Conservation (phyloP, 2,113 vertebrate species). For the Aphelocoma coerulescens region DNA sequence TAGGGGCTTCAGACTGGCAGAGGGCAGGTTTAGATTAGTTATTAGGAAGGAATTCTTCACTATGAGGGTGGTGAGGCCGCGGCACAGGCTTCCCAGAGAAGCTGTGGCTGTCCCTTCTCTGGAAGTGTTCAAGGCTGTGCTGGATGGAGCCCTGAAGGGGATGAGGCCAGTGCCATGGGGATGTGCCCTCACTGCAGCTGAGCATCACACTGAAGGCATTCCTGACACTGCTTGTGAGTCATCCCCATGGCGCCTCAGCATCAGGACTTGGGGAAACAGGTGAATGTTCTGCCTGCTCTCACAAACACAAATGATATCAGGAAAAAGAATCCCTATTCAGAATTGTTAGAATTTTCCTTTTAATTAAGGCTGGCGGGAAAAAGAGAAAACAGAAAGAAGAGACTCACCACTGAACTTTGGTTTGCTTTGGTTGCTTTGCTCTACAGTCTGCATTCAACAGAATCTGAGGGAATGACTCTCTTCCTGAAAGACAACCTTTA, state of each 20-base stretch:
- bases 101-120: not conserved
- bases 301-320: not conserved
- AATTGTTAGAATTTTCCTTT: not conserved
- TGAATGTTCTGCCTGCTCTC: not conserved
- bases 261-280: not conserved
- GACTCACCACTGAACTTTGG: not conserved
- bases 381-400: rapidly evolving
- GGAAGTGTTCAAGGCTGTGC: not conserved
- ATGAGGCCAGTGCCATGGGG: not conserved
- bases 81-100: not conserved
- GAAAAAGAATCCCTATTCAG: not conserved
- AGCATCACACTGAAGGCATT: not conserved
- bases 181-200: not conserved
- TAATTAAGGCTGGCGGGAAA: not conserved
- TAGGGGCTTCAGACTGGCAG: not conserved
- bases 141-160: not conserved
- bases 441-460: not conserved
- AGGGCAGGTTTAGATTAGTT: not conserved
- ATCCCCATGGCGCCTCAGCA: not conserved
- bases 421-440: not conserved
- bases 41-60: not conserved
- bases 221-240: not conserved
- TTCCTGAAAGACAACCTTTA: not conserved
- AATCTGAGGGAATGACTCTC: not conserved
- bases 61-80: not conserved